Evolutionary conservation across 2,888 invertebrate genomes (phyloP).

Genomic region (Drosophila pseudotakahashii): DNA sequence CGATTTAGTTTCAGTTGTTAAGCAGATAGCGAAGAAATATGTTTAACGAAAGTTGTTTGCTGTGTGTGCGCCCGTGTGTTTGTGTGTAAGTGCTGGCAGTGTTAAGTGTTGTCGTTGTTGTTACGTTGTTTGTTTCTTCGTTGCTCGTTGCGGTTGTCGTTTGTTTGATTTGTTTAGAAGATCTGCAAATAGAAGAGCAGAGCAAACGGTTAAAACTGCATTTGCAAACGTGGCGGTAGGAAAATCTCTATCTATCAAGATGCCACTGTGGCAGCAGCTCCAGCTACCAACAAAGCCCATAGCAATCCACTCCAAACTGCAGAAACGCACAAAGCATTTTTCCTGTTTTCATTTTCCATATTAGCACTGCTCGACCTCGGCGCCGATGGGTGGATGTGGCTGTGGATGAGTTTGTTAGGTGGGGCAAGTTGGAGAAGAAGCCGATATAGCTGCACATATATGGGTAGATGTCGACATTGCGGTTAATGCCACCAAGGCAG

Average conservation of each 20-base stretch:
- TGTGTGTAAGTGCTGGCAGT: slow-evolving; percentile 44
- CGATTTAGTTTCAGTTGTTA: slow-evolving; percentile 41
- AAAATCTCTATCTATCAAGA: slow-evolving; percentile 57
- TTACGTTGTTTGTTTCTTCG: slow-evolving; percentile 45
- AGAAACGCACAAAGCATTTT: slow-evolving; percentile 61
- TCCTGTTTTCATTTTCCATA: slow-evolving; percentile 81
- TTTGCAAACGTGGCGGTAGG: slow-evolving; percentile 15
- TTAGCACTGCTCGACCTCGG: slow-evolving; percentile 69
- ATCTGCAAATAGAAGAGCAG: slow-evolving; percentile 64
- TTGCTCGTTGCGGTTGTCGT: slow-evolving; percentile 60
- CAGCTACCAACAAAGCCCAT: slow-evolving; percentile 6
- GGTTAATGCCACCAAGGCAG: slow-evolving; percentile 71
- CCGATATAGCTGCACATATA: slow-evolving; percentile 57
- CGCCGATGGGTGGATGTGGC: slow-evolving; percentile 29
- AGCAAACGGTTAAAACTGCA: slow-evolving; percentile 31
- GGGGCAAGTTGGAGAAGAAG: slow-evolving; percentile 32
- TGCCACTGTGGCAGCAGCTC: slow-evolving; percentile 31
- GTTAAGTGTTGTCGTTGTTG: slow-evolving; percentile 60
- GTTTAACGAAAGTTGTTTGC: slow-evolving; percentile 43
- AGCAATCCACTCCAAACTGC: slow-evolving; percentile 41
- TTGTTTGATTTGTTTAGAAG: slow-evolving; percentile 58
- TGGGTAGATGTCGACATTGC: slow-evolving; percentile 66
- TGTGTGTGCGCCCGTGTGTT: slow-evolving; percentile 28
- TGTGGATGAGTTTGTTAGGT: slow-evolving; percentile 16
- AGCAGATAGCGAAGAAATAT: slow-evolving; percentile 24